These are phyloP conservation scores for Drosophila kikkawai DNA, from an alignment of 1,140 invertebrate species.

Conservation along the genomic window DNA sequence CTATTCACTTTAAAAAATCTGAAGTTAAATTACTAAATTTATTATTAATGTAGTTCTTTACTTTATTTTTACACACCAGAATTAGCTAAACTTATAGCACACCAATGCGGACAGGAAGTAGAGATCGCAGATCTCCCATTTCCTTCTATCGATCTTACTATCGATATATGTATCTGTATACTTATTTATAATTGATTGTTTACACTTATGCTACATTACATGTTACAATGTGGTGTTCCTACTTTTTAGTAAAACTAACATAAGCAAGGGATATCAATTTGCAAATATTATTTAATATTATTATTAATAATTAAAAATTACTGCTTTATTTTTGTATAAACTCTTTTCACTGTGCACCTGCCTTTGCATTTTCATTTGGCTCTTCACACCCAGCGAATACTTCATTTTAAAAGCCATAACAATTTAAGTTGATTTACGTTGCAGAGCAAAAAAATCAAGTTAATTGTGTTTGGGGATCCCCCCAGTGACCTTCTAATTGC, in stretches of 20 bases:
- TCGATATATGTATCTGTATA: too few species aligned
- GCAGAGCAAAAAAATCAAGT: conserved; percentile 41
- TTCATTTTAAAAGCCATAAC: conserved; percentile 57
- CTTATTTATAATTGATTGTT: too few species aligned
- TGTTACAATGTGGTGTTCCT: too few species aligned
- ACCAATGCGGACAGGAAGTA: too few species aligned
- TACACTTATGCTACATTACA: too few species aligned
- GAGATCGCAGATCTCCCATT: too few species aligned
- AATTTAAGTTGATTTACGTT: conserved; percentile 72
- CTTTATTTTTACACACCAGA: too few species aligned
- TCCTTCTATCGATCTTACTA: too few species aligned
- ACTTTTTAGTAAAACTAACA: too few species aligned
- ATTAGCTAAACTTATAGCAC: too few species aligned
- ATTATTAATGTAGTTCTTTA: too few species aligned
- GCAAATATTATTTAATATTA: background rate
- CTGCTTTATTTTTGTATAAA: background rate
- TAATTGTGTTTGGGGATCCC: conserved; percentile 34
- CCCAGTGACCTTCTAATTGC: conserved; percentile 50
- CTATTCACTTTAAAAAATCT: conserved; percentile 10
- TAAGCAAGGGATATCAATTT: background rate
- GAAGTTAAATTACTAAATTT: background rate
- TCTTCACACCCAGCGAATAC: conserved; percentile 42
- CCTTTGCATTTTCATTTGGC: conserved; percentile 40
- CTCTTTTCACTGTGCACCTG: conserved; percentile 1
- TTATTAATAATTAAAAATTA: too few species aligned